Evolutionary conservation across 2,888 invertebrate genomes (phyloP).

Genomic region (Allygus modestus): DNA sequence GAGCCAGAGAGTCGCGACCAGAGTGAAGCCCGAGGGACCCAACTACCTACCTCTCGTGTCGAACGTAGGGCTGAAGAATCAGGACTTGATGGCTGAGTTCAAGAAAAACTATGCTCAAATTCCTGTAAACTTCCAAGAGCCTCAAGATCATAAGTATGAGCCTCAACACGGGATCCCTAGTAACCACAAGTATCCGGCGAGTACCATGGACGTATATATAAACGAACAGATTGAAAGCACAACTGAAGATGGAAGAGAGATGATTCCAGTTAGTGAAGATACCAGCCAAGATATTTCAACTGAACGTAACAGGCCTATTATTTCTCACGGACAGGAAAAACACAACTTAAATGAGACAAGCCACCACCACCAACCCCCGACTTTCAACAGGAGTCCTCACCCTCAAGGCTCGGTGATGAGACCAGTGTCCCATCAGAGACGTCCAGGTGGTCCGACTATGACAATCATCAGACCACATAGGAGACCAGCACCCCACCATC

Average conservation of each 20-base stretch:
- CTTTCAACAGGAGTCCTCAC: conserved; percentile 15
- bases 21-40: conserved; percentile 80
- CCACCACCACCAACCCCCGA: background rate
- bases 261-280: conserved; percentile 51
- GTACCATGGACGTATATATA: conserved; percentile 47
- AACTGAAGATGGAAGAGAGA: conserved; percentile 40
- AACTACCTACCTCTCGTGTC: conserved; percentile 39
- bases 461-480: conserved; percentile 64
- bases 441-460: conserved; percentile 47
- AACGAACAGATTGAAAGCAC: background rate
- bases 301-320: conserved; percentile 12
- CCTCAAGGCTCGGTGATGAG: conserved; percentile 58
- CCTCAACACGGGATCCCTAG: background rate
- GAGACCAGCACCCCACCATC: conserved; percentile 60
- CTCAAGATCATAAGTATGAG: background rate
- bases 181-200: conserved; percentile 48
- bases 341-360: conserved; percentile 9
- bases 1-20: conserved; percentile 82
- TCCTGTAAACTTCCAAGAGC: conserved; percentile 58
- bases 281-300: conserved; percentile 44
- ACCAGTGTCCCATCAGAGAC: conserved; percentile 65
- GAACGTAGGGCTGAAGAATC: conserved; percentile 25
- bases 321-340: background rate
- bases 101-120: conserved; percentile 58
- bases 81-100: conserved; percentile 49